Conservation (phyloP, 2,888 invertebrate genomes). For the Apamea epomidion region DNA sequence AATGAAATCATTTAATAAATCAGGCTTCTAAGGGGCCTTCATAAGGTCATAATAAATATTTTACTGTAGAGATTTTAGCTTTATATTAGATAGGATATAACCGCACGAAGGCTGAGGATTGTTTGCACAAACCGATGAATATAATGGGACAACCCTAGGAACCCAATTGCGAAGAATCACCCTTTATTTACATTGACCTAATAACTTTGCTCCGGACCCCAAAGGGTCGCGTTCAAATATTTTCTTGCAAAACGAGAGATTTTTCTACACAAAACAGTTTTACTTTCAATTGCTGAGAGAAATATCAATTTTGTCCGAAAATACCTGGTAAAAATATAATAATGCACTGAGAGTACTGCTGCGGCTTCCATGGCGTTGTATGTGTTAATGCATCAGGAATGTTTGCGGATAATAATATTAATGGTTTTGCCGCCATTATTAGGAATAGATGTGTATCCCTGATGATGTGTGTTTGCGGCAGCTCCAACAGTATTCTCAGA, state of each 20-base stretch:
- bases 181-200: conserved; percentile 81
- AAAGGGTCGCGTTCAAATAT: conserved; percentile 74
- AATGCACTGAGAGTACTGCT: not conserved
- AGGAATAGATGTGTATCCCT: not conserved
- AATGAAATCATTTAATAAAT: not conserved
- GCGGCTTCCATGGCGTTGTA: too few species aligned
- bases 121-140: conserved; percentile 69
- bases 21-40: not conserved
- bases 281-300: conserved; percentile 41
- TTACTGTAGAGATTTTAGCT: conserved; percentile 14
- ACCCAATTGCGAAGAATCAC: conserved; percentile 74
- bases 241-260: conserved; percentile 70
- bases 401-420: not conserved
- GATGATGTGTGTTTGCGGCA: too few species aligned
- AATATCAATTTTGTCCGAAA: conserved; percentile 7
- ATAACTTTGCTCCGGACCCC: conserved; percentile 74
- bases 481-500: too few species aligned
- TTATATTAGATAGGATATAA: conserved; percentile 29
- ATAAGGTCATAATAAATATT: conserved; percentile 30
- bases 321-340: not conserved
- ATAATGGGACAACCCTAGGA: conserved; percentile 71
- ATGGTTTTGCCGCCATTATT: not conserved
- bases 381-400: not conserved
- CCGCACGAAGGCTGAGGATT: conserved; percentile 50
- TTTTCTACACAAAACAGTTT: conserved; percentile 60